Percentiles rank a stretch among this genome's conserved stretches.
phyloP scores from a whole-genome alignment of 2,797 vertebrate genomes.

The Channa striata region DNA sequence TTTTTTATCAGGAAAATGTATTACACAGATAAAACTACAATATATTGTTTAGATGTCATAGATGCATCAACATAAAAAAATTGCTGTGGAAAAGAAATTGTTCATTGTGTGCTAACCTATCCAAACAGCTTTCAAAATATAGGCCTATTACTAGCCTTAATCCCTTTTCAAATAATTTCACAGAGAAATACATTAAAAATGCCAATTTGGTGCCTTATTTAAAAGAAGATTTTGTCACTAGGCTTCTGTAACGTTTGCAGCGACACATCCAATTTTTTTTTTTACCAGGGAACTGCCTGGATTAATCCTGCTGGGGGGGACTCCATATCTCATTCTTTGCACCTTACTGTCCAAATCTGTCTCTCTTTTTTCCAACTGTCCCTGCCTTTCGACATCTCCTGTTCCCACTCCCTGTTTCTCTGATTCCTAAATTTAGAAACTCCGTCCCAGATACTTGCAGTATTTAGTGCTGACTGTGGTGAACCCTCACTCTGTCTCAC shows the following conservation, averaged over 20 bases:
- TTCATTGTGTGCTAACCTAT: background rate
- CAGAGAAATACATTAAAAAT: background rate
- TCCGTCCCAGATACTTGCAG: conserved; percentile 71
- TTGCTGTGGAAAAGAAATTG: background rate
- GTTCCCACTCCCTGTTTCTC: conserved; percentile 47
- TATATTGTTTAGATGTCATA: background rate
- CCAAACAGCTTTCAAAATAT: too few relatives aligned
- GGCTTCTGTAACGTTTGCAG: conserved; percentile 13
- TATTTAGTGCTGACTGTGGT: conserved; percentile 70
- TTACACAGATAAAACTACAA: background rate
- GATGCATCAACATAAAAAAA: background rate
- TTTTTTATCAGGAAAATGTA: background rate
- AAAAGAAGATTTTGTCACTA: conserved; percentile 7
- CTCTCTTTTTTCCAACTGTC: conserved; percentile 39
- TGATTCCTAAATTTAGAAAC: conserved; percentile 79
- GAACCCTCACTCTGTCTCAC: conserved; percentile 37
- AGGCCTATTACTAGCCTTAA: too few relatives aligned
- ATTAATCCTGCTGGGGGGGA: conserved; percentile 26
- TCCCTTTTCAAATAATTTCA: background rate
- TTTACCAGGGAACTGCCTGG: conserved; percentile 11
- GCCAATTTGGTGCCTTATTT: conserved; percentile 1
- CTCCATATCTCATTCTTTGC: conserved; percentile 43
- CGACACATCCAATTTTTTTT: conserved; percentile 14
- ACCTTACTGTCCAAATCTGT: conserved; percentile 32
- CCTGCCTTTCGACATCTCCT: conserved; percentile 41